phyloP scores from a whole-genome alignment of 2,888 invertebrate species.

The Drosophila koepferae region DNA sequence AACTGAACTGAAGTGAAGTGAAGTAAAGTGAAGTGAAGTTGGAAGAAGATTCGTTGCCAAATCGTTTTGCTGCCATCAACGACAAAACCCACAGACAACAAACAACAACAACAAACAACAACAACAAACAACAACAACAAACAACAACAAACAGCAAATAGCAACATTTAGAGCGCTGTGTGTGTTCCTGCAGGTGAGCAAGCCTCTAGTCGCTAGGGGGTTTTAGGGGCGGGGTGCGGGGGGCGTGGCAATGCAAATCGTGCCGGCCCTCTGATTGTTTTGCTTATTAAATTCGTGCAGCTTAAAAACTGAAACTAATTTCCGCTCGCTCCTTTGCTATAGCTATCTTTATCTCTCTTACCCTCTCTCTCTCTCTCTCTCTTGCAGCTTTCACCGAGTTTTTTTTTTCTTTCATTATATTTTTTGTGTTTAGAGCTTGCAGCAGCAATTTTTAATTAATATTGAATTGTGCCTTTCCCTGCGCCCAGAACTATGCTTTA shows the following conservation, averaged over 20 bases:
- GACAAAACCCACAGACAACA: constrained; percentile 43
- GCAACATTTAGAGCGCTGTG: constrained; percentile 68
- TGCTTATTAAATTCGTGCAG: constrained; percentile 77
- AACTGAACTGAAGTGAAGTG: neutral
- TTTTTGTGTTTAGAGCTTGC: constrained; percentile 48
- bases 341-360: neutral
- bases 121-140: constrained; percentile 28
- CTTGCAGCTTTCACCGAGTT: constrained; percentile 68
- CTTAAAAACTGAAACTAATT: constrained; percentile 50
- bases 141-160: constrained; percentile 27
- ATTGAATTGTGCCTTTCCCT: constrained; percentile 80
- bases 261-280: constrained; percentile 72
- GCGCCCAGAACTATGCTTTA: constrained; percentile 66
- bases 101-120: constrained; percentile 31
- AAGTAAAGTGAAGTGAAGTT: constrained; percentile 6
- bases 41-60: constrained; percentile 69
- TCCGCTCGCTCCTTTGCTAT: constrained; percentile 19
- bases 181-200: constrained; percentile 77
- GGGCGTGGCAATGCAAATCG: constrained; percentile 72
- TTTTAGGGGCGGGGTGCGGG: constrained; percentile 17
- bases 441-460: constrained; percentile 75
- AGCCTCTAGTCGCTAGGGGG: constrained; percentile 1
- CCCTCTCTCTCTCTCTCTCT: constrained; percentile 9
- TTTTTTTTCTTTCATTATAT: neutral
- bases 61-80: constrained; percentile 77